Conservation (phyloP, 2,888 invertebrate genomes). For the Phengaris arion region DNA sequence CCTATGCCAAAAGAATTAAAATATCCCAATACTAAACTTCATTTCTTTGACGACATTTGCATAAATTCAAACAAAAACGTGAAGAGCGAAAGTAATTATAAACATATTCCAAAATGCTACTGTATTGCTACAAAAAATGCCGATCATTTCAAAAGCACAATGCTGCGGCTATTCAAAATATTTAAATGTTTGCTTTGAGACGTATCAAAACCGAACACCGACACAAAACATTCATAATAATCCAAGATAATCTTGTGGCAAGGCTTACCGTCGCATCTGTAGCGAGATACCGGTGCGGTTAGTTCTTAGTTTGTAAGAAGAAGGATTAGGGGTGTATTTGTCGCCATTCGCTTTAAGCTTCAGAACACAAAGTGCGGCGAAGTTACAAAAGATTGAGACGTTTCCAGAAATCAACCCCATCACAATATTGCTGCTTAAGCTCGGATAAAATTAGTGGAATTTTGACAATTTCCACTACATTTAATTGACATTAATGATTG, state of each 20-base stretch:
- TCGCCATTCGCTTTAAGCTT: slow-evolving; percentile 56
- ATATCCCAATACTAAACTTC: no score
- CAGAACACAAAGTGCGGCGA: slow-evolving; percentile 42
- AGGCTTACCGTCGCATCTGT: slow-evolving; percentile 67
- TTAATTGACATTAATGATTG: not conserved
- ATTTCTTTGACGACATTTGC: not conserved
- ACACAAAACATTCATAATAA: slow-evolving; percentile 64
- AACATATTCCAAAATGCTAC: slow-evolving; percentile 9
- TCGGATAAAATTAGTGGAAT: not conserved
- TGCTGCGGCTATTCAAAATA: slow-evolving; percentile 24
- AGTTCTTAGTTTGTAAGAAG: slow-evolving; percentile 61
- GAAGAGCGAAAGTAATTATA: not conserved
- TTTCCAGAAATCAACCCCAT: slow-evolving; percentile 19
- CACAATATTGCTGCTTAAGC: not conserved
- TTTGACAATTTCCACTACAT: slow-evolving; percentile 6
- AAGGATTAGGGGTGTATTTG: slow-evolving; percentile 67
- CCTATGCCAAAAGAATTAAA: no score
- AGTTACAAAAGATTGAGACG: slow-evolving; percentile 43
- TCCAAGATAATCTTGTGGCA: slow-evolving; percentile 66
- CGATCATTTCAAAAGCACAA: slow-evolving; percentile 41
- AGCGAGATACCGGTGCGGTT: slow-evolving; percentile 64
- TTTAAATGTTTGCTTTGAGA: slow-evolving; percentile 53
- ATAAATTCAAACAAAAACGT: not conserved
- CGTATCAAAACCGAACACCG: slow-evolving; percentile 58
- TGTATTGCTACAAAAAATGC: not conserved